Conservation (phyloP, 1,140 invertebrate species). For the Sminthurides bifidus region DNA sequence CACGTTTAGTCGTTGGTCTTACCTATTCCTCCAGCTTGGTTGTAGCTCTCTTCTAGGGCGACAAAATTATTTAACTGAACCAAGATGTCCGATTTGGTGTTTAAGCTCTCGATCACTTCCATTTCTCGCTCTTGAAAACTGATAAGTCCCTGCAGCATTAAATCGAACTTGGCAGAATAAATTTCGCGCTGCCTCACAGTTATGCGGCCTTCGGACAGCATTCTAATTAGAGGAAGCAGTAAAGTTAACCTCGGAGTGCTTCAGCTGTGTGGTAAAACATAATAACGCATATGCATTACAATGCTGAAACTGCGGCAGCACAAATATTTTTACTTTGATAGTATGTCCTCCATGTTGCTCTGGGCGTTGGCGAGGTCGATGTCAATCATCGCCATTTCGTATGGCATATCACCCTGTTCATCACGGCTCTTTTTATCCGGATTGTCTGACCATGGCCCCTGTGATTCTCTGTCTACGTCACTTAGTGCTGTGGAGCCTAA, state of each 20-base stretch:
- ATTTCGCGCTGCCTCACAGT: slow-evolving; percentile 16
- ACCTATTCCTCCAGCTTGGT: not conserved
- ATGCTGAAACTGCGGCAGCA: not conserved
- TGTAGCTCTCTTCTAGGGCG: slow-evolving; percentile 1
- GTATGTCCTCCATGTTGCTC: slow-evolving; percentile 15
- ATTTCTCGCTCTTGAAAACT: slow-evolving; percentile 28
- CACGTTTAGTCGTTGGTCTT: not conserved
- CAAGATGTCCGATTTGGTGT: slow-evolving; percentile 22
- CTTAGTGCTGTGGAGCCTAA: no score
- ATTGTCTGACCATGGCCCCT: no score
- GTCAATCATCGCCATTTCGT: slow-evolving; percentile 22
- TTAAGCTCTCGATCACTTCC: slow-evolving; percentile 18
- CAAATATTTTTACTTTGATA: slow-evolving; percentile 11
- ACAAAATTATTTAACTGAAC: slow-evolving; percentile 19
- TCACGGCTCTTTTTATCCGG: not conserved
- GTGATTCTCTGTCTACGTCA: no score
- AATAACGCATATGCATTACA: not conserved
- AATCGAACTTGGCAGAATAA: slow-evolving; percentile 18
- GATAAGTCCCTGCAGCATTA: slow-evolving; percentile 28
- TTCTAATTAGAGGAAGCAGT: not conserved
- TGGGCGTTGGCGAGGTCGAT: slow-evolving; percentile 18
- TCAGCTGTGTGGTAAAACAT: not conserved
- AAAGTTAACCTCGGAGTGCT: not conserved
- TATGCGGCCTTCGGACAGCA: slow-evolving; percentile 16
- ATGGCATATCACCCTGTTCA: not conserved